Conservation (phyloP, 2,797 vertebrate species). For the Ispidina picta region DNA sequence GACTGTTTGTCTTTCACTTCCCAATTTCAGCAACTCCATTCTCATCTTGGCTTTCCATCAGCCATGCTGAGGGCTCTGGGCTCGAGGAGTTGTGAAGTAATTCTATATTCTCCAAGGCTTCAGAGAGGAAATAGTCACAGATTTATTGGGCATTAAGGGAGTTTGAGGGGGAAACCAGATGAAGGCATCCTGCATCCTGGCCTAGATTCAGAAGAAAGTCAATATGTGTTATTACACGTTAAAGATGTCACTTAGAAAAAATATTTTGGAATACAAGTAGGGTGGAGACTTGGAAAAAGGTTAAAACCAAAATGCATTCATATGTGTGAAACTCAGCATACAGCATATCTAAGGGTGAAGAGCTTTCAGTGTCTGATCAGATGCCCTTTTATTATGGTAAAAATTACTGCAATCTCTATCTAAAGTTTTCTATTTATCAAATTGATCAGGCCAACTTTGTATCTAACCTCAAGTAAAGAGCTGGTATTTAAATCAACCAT, state of each 20-base stretch:
- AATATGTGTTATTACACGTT: not conserved
- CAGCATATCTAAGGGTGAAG: not conserved
- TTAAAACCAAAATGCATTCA: not conserved
- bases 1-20: conserved; percentile 29
- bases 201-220: conserved; percentile 43
- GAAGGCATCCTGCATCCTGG: conserved; percentile 46
- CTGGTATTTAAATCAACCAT: not conserved
- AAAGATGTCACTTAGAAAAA: conserved; percentile 30
- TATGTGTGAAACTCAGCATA: not conserved
- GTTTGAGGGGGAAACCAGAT: conserved; percentile 30
- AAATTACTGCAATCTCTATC: not conserved
- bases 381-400: not conserved
- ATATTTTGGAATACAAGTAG: conserved; percentile 5
- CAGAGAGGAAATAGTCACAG: conserved; percentile 57
- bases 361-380: not conserved
- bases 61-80: not conserved
- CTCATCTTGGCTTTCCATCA: conserved; percentile 47
- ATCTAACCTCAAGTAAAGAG: not conserved
- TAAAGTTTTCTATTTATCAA: not conserved
- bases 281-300: not conserved
- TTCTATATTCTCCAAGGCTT: conserved; percentile 56
- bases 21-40: conserved; percentile 19
- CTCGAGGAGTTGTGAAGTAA: conserved; percentile 50
- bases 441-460: not conserved
- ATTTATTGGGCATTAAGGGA: conserved; percentile 56